Percentiles rank a stretch among this genome's conserved stretches.
Conservation (phyloP, 2,888 invertebrate species). For the Mycogona germanica region DNA sequence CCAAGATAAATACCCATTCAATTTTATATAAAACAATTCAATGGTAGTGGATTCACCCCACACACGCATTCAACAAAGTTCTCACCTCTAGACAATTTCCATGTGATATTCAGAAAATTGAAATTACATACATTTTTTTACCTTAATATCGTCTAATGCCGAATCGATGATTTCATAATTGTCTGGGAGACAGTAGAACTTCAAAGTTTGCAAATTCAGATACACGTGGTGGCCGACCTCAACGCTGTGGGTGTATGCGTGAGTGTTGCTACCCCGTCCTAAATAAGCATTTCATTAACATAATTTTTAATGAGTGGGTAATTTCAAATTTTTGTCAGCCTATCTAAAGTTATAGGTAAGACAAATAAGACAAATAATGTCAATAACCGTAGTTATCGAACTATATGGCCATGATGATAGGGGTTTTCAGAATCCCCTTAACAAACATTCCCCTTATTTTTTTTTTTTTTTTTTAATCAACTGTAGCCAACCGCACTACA, state of each 20-base stretch:
- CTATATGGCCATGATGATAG: too few relatives aligned
- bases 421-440: too few relatives aligned
- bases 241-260: constrained; percentile 98
- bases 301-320: constrained; percentile 3
- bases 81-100: too few relatives aligned
- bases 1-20: not conserved
- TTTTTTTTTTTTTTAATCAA: too few relatives aligned
- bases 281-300: constrained; percentile 39
- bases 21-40: too few relatives aligned
- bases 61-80: too few relatives aligned
- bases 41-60: too few relatives aligned
- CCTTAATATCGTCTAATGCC: constrained; percentile 90
- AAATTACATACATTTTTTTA: too few relatives aligned
- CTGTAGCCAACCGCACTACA: too few relatives aligned
- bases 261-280: constrained; percentile 94
- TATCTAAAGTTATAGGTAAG: not conserved
- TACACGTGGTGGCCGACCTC: constrained; percentile 97
- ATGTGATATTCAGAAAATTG: not conserved
- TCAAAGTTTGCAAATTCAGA: constrained; percentile 86
- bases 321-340: not conserved
- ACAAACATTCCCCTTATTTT: too few relatives aligned
- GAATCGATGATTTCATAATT: constrained; percentile 99
- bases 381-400: too few relatives aligned
- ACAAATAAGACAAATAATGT: too few relatives aligned
- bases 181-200: constrained; percentile 98